These are phyloP conservation scores for Anolis sagrei DNA, from an alignment of 2,113 vertebrate species.

Conservation along the genomic window DNA sequence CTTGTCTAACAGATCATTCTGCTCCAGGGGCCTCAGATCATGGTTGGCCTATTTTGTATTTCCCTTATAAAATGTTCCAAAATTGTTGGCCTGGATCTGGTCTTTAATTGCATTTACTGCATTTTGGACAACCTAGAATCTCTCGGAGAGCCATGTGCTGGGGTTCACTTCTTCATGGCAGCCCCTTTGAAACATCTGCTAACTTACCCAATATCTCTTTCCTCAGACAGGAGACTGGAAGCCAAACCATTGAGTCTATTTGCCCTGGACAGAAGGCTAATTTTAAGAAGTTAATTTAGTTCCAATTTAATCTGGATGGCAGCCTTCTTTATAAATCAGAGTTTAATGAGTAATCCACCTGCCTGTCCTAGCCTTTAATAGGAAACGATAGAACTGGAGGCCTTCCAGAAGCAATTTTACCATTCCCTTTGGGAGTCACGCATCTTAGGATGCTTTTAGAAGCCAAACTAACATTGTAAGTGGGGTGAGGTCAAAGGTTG, in stretches of 20 bases:
- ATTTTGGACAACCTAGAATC: neutral
- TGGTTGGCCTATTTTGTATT: neutral
- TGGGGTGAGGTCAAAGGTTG: neutral
- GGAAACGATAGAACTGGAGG: constrained; percentile 63
- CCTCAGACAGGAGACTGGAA: constrained; percentile 43
- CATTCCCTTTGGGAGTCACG: constrained; percentile 1
- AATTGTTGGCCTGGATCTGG: neutral
- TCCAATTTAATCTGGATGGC: constrained; percentile 73
- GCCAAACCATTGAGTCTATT: constrained; percentile 64
- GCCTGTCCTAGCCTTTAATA: constrained; percentile 73
- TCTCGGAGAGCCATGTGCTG: neutral
- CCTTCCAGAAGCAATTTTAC: constrained; percentile 59
- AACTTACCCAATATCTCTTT: neutral
- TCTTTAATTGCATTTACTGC: neutral
- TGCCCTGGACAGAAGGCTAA: constrained; percentile 72
- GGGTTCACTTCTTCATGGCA: neutral
- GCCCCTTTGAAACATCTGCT: neutral
- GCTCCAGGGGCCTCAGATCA: neutral
- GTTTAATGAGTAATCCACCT: constrained; percentile 75
- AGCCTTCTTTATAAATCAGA: constrained; percentile 71
- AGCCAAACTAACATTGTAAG: neutral
- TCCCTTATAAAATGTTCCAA: neutral
- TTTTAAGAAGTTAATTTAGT: constrained; percentile 75
- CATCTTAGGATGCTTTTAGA: neutral
- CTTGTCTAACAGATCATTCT: neutral